Evolutionary conservation across 2,888 invertebrate species (phyloP).

Genomic region (Tinea pellionella): DNA sequence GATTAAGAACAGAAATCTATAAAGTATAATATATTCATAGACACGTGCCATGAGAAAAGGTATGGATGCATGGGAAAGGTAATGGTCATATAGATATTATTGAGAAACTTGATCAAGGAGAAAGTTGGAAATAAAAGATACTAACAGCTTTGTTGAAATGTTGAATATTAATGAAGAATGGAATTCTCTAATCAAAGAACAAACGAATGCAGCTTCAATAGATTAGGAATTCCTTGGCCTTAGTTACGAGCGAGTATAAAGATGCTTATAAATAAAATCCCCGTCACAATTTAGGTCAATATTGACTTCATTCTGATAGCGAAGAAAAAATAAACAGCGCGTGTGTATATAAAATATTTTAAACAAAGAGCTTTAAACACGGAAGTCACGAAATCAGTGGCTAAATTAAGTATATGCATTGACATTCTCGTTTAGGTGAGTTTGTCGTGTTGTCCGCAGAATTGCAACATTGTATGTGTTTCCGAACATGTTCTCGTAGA

Average conservation of each 20-base stretch:
- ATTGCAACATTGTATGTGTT: not conserved
- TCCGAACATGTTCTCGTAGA: not conserved
- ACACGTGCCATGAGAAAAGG: slow-evolving; percentile 28
- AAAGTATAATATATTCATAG: slow-evolving; percentile 30
- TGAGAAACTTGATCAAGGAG: slow-evolving; percentile 13
- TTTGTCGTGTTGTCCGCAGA: not conserved
- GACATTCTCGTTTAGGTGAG: slow-evolving; percentile 8
- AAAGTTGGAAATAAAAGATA: slow-evolving; percentile 14
- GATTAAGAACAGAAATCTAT: slow-evolving; percentile 6
- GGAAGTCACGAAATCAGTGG: not conserved
- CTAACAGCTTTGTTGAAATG: slow-evolving; percentile 4
- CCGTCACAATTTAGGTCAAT: not conserved
- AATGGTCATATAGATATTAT: slow-evolving; percentile 22
- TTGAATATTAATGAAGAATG: slow-evolving; percentile 9
- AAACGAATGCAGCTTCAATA: not conserved
- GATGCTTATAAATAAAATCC: not conserved
- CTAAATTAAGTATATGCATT: not conserved
- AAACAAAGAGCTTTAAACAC: not conserved
- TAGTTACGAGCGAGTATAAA: no score
- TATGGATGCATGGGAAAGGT: slow-evolving; percentile 30
- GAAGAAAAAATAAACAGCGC: no score
- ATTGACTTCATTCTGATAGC: no score
- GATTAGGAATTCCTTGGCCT: not conserved
- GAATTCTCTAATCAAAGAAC: not conserved
- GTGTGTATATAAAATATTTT: not conserved